phyloP scores from a whole-genome alignment of 64 coral and sea anemone species.

The Platygyra sinensis region DNA sequence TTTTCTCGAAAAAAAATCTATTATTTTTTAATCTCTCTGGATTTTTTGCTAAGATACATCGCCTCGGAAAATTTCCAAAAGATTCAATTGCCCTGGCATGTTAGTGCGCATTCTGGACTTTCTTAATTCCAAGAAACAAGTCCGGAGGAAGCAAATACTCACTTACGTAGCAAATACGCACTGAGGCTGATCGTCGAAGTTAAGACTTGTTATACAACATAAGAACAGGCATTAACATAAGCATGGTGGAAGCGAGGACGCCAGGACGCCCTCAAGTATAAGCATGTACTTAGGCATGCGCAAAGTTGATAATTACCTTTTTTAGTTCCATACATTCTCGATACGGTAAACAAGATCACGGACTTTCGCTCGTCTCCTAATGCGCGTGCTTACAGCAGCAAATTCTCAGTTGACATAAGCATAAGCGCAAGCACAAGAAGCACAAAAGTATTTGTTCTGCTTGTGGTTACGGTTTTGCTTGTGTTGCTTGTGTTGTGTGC shows the following conservation, averaged over 20 bases:
- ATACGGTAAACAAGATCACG: conserved; percentile 12
- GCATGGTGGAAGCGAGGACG: too few species aligned
- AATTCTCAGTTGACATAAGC: conserved; percentile 23
- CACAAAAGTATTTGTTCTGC: conserved; percentile 11
- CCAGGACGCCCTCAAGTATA: not conserved
- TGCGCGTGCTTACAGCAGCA: conserved; percentile 9
- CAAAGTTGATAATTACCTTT: conserved; percentile 11
- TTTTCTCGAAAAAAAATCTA: not conserved
- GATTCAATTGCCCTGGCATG: not conserved
- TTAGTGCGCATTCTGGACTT: not conserved
- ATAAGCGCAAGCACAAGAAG: conserved; percentile 11
- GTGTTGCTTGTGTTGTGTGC: too few species aligned
- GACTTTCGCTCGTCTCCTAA: conserved; percentile 20
- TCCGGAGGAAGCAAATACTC: too few species aligned
- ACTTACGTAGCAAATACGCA: too few species aligned
- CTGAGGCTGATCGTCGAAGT: too few species aligned
- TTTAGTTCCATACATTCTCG: not conserved
- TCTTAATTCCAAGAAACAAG: not conserved
- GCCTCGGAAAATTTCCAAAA: not conserved
- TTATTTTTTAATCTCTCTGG: not conserved
- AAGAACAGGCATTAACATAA: too few species aligned
- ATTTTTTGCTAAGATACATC: not conserved
- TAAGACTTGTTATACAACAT: too few species aligned
- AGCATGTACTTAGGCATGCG: not conserved
- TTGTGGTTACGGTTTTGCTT: not conserved